Conservation (phyloP, 2,888 invertebrate species). For the Scaptomyza reducta region DNA sequence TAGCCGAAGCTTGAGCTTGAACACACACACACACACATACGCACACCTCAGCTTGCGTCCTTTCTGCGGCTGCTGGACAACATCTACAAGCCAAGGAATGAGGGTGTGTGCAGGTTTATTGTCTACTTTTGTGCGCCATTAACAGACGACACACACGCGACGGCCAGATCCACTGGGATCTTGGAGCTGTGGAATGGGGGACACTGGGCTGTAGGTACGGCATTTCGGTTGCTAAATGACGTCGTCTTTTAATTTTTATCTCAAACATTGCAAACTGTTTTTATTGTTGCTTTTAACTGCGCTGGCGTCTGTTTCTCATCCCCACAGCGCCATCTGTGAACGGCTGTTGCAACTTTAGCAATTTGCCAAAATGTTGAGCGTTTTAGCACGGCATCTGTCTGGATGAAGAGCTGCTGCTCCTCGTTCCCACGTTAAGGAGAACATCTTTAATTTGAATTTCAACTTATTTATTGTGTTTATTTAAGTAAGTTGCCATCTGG, state of each 20-base stretch:
- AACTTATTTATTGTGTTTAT: constrained; percentile 56
- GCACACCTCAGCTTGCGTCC: constrained; percentile 50
- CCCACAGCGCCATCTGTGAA: constrained; percentile 23
- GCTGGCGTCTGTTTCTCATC: constrained; percentile 69
- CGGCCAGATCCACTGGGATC: constrained; percentile 44
- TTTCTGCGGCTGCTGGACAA: constrained; percentile 40
- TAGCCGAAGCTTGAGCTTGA: constrained; percentile 14
- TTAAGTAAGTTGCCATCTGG: constrained; percentile 35
- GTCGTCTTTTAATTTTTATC: constrained; percentile 83
- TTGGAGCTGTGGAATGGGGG: constrained; percentile 5
- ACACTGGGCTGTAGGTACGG: constrained; percentile 20
- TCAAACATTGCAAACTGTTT: constrained; percentile 80
- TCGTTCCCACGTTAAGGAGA: neutral
- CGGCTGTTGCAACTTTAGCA: constrained; percentile 71
- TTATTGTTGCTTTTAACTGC: constrained; percentile 76
- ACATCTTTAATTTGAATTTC: constrained; percentile 72
- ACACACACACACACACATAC: neutral
- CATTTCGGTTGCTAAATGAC: constrained; percentile 73
- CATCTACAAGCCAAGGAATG: constrained; percentile 11
- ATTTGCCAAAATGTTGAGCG: constrained; percentile 67
- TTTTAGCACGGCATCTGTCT: constrained; percentile 69
- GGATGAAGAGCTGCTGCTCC: neutral
- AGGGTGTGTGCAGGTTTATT: constrained; percentile 56
- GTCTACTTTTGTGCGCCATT: constrained; percentile 81
- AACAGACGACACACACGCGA: constrained; percentile 70